These are phyloP conservation scores for Varanus salvator DNA, from an alignment of 2,113 vertebrate genomes.

Conservation along the genomic window DNA sequence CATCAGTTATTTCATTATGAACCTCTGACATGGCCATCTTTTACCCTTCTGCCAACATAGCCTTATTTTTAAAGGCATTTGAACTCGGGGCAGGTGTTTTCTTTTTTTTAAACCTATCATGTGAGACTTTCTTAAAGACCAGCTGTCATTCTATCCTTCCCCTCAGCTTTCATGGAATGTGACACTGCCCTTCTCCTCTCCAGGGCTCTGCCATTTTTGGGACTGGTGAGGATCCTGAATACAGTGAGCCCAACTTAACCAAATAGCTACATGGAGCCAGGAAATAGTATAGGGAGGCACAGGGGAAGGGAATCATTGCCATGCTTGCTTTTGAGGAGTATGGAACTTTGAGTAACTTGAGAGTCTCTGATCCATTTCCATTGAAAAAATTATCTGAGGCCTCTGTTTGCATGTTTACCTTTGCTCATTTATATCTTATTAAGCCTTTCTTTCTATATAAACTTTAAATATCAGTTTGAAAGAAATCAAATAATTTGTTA, in stretches of 20 bases:
- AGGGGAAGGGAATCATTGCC: background rate
- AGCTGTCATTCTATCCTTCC: slow-evolving; percentile 5
- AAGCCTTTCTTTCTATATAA: background rate
- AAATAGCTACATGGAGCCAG: background rate
- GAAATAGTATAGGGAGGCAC: background rate
- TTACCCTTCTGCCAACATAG: slow-evolving; percentile 26
- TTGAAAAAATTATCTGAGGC: background rate
- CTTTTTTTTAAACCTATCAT: background rate
- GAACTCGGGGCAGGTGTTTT: slow-evolving; percentile 14
- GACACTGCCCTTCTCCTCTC: background rate
- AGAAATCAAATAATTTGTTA: background rate
- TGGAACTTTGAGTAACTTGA: background rate
- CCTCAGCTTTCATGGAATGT: background rate
- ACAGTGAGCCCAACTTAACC: background rate
- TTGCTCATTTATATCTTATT: background rate
- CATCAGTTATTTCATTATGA: slow-evolving; percentile 22
- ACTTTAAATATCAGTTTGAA: slow-evolving; percentile 8
- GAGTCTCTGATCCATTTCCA: background rate
- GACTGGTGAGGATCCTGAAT: fast-evolving
- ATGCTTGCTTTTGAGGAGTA: background rate
- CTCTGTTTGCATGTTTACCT: background rate
- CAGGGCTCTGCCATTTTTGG: fast-evolving
- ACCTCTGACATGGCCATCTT: slow-evolving; percentile 6
- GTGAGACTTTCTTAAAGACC: slow-evolving; percentile 9
- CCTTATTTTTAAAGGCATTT: slow-evolving; percentile 24